Base-by-base conservation (phyloP, 1,140 invertebrate genomes). In the Ceratosolen fusciceps region DNA sequence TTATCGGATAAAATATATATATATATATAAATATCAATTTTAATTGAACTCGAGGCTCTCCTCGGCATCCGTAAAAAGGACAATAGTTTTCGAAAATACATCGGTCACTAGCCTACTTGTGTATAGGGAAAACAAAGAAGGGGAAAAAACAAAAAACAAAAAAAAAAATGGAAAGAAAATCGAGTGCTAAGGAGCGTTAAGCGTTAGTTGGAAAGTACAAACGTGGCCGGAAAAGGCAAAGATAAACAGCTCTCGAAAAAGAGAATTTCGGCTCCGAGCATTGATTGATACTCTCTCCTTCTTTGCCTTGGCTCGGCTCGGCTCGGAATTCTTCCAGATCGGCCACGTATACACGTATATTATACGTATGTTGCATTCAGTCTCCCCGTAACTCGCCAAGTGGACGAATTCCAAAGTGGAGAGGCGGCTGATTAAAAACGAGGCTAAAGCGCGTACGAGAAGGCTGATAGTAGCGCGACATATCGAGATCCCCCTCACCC, bases 391-490 rank as follows among this genome's bases (percentile, higher is more conserved):
- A n/a, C n/a, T n/a, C n/a, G n/a, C n/a, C n/a, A n/a, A n/a, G n/a
- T n/a, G n/a, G n/a, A n/a, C n/a, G n/a, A n/a, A 60, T 60, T 60
- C 26, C 29, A 60, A 29, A 60, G 12, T 60, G 12, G 2, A 29
- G 2, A 60, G 12, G 5, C 26, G 5, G 58, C n/a, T 60, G n/a
- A 60, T 60, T 60, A 60, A 34, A 60, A 60, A 31, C 31, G 58
- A 60, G 58, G 58, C 58, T 60, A 60, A 60, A 60, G 58, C 58
- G 58, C 58, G 39, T 43, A 31, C 8, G n/a, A 31, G 58, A 60
- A 60, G 58, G 58, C 29, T 60, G 29, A 60, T 29, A 60, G n/a
- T n/a, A n/a, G n/a, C n/a, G 29, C 26, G 29, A 60, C 29, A 12
- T 31, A 60, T 60, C 24, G 24, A 58, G 54, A n/a, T 7, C 39